Percentiles rank a stretch among this genome's conserved stretches.
Evolutionary conservation across 30 jellyfish, hydroid and myxozoan species (phyloP).

Genomic region (Rhopilema esculentum): DNA sequence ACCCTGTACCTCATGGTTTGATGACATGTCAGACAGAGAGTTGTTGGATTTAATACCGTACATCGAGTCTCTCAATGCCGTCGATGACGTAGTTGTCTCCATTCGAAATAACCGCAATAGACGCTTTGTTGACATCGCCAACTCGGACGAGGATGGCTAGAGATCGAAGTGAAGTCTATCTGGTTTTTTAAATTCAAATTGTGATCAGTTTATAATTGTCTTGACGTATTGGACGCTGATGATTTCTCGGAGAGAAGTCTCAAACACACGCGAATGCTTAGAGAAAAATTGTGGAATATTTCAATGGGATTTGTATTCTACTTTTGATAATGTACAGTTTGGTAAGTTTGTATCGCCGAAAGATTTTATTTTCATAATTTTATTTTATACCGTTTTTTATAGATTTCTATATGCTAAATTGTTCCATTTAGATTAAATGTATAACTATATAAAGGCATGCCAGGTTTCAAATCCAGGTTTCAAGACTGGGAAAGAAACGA

Average conservation of each 20-base stretch:
- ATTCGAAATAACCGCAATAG: slow-evolving; percentile 85
- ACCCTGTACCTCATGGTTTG: slow-evolving; percentile 97
- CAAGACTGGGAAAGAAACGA: too few species aligned
- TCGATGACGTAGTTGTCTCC: slow-evolving; percentile 87
- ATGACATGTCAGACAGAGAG: slow-evolving; percentile 90
- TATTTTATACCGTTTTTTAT: slow-evolving; percentile 45
- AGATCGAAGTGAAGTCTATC: slow-evolving; percentile 9
- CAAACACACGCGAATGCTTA: not conserved
- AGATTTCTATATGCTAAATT: slow-evolving; percentile 56
- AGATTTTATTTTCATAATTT: slow-evolving; percentile 26
- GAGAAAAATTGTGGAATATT: not conserved
- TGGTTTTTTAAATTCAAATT: not conserved
- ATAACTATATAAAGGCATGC: not conserved
- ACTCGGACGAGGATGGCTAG: slow-evolving; percentile 53
- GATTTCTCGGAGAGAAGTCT: too few species aligned
- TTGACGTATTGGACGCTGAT: not conserved
- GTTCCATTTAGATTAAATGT: slow-evolving; percentile 37
- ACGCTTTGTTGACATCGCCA: slow-evolving; percentile 15
- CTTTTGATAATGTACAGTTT: slow-evolving; percentile 29
- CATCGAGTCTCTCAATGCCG: slow-evolving; percentile 76
- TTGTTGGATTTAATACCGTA: slow-evolving; percentile 86
- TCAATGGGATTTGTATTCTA: slow-evolving; percentile 6
- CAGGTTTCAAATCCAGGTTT: not conserved
- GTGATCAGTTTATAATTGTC: not conserved
- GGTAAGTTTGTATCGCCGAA: not conserved